Evolutionary conservation across 2,113 vertebrate genomes (phyloP).

Genomic region (Calonectris borealis): DNA sequence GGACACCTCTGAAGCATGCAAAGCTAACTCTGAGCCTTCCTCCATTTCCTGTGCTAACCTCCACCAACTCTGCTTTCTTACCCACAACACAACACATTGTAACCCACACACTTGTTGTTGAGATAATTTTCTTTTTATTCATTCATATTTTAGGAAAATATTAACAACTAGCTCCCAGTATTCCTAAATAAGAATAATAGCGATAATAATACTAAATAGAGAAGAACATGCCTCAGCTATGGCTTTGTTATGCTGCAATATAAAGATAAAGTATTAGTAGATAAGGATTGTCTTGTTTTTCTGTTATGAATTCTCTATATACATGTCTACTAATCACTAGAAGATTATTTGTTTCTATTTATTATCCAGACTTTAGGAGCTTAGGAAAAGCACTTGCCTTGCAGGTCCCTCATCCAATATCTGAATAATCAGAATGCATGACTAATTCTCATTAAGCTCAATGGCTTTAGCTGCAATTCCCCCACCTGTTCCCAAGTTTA

Average conservation of each 20-base stretch:
- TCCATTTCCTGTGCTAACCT: neutral
- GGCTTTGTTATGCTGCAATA: neutral
- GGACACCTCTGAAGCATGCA: neutral
- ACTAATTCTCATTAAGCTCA: slow-evolving; percentile 39
- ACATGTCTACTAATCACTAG: neutral
- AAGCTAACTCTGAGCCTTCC: neutral
- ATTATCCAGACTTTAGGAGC: slow-evolving; percentile 25
- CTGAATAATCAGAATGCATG: slow-evolving; percentile 21
- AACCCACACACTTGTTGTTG: neutral
- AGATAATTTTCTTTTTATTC: neutral
- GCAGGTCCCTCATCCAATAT: slow-evolving; percentile 1
- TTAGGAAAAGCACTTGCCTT: slow-evolving; percentile 57
- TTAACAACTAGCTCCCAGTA: neutral
- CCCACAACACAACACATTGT: neutral
- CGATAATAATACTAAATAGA: neutral
- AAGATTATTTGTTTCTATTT: slow-evolving; percentile 44
- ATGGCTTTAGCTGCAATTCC: slow-evolving; percentile 14
- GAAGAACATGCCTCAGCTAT: neutral
- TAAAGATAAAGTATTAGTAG: neutral
- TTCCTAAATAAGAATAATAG: neutral
- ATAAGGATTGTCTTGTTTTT: neutral
- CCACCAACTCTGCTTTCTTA: neutral
- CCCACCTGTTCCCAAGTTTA: slow-evolving; percentile 44
- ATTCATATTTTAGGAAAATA: neutral
- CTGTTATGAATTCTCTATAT: neutral